Percentiles rank a stretch among this genome's conserved stretches.
These are phyloP conservation scores for Dione vanillae DNA, from an alignment of 2,888 invertebrate genomes.

Conservation along the genomic window DNA sequence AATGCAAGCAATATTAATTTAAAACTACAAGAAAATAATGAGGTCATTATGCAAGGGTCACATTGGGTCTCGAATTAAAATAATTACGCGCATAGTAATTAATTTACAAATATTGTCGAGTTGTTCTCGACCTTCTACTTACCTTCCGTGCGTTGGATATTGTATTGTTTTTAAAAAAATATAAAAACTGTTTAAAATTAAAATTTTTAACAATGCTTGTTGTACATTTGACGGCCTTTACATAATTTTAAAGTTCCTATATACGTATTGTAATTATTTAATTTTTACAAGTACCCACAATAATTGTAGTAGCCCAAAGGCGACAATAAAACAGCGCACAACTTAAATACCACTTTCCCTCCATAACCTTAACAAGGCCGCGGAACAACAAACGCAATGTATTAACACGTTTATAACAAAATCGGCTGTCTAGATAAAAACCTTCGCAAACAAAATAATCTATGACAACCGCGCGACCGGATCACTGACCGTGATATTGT, in stretches of 20 bases:
- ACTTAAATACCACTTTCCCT: constrained; percentile 60
- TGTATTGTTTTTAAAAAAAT: constrained; percentile 20
- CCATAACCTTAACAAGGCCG: constrained; percentile 55
- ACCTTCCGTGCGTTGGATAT: constrained; percentile 22
- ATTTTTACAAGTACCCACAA: constrained; percentile 40
- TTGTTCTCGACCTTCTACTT: constrained; percentile 24
- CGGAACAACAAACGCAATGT: constrained; percentile 59
- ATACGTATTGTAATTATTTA: background rate
- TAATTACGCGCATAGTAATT: constrained; percentile 24
- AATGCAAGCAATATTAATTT: constrained; percentile 1
- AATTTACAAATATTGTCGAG: constrained; percentile 22
- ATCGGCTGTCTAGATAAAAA: constrained; percentile 49
- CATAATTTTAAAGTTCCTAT: constrained; percentile 2
- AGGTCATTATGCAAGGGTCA: constrained; percentile 24
- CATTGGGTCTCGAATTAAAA: constrained; percentile 30
- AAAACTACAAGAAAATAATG: constrained; percentile 29
- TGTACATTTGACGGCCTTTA: background rate
- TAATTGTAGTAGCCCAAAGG: background rate
- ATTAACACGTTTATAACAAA: constrained; percentile 47
- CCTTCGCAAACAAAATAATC: constrained; percentile 44
- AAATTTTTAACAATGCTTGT: background rate
- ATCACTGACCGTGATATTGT: constrained; percentile 29
- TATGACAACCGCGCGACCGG: constrained; percentile 36
- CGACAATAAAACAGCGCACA: constrained; percentile 43
- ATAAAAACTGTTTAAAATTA: constrained; percentile 12